phyloP scores from a whole-genome alignment of 2,113 vertebrate species.

The Elachura formosa region DNA sequence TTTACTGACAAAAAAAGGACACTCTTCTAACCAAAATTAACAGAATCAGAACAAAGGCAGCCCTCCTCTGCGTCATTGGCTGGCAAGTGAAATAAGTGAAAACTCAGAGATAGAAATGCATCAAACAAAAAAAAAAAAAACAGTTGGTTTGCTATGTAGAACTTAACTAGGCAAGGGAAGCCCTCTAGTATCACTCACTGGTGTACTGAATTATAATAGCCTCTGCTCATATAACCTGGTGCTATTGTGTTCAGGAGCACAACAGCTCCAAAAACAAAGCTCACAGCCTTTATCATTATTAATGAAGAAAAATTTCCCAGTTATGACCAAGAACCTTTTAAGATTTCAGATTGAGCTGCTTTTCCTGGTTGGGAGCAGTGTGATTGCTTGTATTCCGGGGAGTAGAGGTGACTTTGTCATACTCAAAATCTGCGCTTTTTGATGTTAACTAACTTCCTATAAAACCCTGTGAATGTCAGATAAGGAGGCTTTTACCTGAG shows the following conservation, averaged over 20 bases:
- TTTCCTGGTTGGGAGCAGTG: not conserved
- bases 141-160: not conserved
- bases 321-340: not conserved
- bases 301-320: not conserved
- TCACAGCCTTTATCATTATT: not conserved
- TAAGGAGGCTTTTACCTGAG: constrained; percentile 45
- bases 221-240: not conserved
- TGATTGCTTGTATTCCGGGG: not conserved
- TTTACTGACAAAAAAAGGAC: not conserved
- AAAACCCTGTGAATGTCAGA: constrained; percentile 41
- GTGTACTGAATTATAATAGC: not conserved
- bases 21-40: not conserved
- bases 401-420: constrained; percentile 42
- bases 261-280: not conserved
- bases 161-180: not conserved
- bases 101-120: not conserved
- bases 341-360: not conserved
- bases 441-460: constrained; percentile 48
- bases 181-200: not conserved
- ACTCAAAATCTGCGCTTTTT: constrained; percentile 23
- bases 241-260: not conserved
- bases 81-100: not conserved
- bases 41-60: not conserved
- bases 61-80: not conserved
- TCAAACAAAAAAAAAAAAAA: not conserved